phyloP scores from a whole-genome alignment of 2,113 vertebrate species.

The Rattus rattus region DNA sequence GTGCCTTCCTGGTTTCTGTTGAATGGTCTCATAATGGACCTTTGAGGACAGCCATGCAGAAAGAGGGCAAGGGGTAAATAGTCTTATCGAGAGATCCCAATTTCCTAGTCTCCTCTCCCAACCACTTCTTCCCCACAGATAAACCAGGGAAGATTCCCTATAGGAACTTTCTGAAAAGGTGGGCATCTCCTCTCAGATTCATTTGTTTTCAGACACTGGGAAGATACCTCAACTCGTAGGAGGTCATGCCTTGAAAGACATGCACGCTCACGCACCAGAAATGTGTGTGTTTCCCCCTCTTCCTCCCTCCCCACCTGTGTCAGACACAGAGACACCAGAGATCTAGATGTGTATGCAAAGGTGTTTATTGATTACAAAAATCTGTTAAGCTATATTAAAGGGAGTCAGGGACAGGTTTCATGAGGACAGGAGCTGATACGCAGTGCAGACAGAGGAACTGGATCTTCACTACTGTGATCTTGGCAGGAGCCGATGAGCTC shows the following conservation, averaged over 20 bases:
- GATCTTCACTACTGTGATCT: neutral
- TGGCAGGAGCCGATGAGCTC: neutral
- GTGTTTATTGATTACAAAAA: neutral
- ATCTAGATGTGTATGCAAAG: neutral
- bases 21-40: neutral
- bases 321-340: neutral
- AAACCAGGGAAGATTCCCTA: neutral
- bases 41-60: neutral
- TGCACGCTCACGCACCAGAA: neutral
- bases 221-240: neutral
- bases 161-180: neutral
- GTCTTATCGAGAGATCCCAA: neutral
- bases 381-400: neutral
- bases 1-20: neutral
- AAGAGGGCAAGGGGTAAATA: neutral
- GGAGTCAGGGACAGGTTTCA: neutral
- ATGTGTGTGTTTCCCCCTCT: no score
- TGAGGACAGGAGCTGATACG: no score
- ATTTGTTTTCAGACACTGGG: neutral
- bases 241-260: neutral
- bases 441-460: neutral
- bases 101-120: neutral
- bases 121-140: neutral
- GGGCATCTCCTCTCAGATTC: neutral
- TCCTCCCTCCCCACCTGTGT: no score